Base-by-base conservation (phyloP, 2,888 invertebrate genomes). In the Nasonovia ribisnigri region DNA sequence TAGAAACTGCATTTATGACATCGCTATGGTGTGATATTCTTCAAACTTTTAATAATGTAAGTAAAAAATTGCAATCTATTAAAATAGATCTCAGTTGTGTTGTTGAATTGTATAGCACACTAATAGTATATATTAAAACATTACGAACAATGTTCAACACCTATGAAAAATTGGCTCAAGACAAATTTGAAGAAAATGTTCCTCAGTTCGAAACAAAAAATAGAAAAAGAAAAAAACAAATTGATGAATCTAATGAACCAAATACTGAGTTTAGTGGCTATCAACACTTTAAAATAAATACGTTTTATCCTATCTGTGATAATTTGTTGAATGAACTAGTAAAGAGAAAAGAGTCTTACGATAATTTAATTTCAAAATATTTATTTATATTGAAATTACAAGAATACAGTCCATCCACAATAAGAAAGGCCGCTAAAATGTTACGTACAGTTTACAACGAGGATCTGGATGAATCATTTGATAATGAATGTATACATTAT, bases 141-240 rank as follows among this genome's bases (percentile, higher is more conserved):
- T 57, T 57, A 42, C 57, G 43, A 92, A 43, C 86, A 57, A 84
- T 87, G 87, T 92, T 51, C 1, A 51, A 51, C 16, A 51, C 51
- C 51, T 92, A 87, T 92, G 92, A 88, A 92, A 60, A 92, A 84
- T 84, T 51, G n/a, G 51, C 46, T 29, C 29, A 86, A 86, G 86
- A 86, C 13, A 86, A 86, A 42, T 86, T 46, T 86, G 46, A 86
- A 46, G 86, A 86, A 46, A 87, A 43, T 43, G 54, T 54, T 88
- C 60, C 26, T 89, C n/a, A 89, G 42, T 89, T 42, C 29, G 57
- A 89, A 42, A 43, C 26, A 6, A 89, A 60, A 89, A 89, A 26
- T 29, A 0, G 89, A 57, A 89, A 89, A 89, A 26, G 57, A 29
- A 89, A 89, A 48, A 89, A 60, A 60, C 89, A 60, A 29, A 89